Conservation (phyloP, 1,140 invertebrate genomes). For the Micrasema longulum region DNA sequence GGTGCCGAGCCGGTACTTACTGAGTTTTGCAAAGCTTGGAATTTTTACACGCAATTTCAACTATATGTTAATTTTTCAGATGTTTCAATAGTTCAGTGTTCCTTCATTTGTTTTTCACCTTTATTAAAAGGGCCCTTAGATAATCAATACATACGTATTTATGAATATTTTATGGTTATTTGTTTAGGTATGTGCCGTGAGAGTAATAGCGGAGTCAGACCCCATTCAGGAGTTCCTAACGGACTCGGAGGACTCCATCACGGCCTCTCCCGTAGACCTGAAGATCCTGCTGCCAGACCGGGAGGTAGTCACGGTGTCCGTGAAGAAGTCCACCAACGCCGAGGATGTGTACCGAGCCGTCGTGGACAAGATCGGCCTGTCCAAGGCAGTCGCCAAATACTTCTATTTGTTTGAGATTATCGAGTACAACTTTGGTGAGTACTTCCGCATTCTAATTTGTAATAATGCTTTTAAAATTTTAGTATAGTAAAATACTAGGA, state of each 20-base stretch:
- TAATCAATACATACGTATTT: no score
- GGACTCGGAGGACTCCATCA: constrained; percentile 89
- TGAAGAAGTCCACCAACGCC: constrained; percentile 91
- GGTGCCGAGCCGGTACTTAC: no score
- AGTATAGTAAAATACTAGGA: no score
- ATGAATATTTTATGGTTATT: constrained; percentile 17
- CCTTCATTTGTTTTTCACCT: no score
- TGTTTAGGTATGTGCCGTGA: constrained; percentile 90
- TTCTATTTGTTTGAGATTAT: constrained; percentile 99
- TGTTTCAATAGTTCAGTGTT: no score
- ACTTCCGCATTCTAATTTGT: no score
- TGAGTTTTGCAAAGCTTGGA: no score
- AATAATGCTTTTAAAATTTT: no score
- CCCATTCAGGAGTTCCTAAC: constrained; percentile 97
- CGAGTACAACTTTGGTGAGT: constrained; percentile 93
- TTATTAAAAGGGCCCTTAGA: no score
- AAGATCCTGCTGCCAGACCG: constrained; percentile 88
- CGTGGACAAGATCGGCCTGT: constrained; percentile 87
- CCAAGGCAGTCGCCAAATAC: constrained; percentile 84
- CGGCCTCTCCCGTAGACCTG: constrained; percentile 90
- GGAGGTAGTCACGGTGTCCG: constrained; percentile 90
- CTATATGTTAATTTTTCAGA: no score
- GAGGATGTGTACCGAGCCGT: constrained; percentile 92
- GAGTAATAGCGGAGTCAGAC: constrained; percentile 97
- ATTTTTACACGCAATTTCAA: no score